Percentiles rank a stretch among this genome's conserved stretches.
phyloP scores from a whole-genome alignment of 2,888 invertebrate genomes.

The Chesias legatella region DNA sequence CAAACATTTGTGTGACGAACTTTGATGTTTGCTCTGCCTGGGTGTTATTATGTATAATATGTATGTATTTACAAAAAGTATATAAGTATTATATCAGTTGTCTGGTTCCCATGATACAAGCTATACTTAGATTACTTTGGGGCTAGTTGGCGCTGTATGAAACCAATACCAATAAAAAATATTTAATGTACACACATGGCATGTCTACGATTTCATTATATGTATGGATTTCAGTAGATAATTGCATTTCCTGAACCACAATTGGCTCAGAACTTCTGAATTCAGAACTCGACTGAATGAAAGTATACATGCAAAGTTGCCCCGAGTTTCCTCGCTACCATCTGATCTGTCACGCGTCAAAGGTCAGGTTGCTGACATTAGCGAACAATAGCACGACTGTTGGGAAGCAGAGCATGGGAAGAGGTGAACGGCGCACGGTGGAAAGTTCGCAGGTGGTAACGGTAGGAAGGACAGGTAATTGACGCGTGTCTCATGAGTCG shows the following conservation, averaged over 20 bases:
- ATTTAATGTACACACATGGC: too few relatives aligned
- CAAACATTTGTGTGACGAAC: too few relatives aligned
- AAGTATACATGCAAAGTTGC: slow-evolving; percentile 18
- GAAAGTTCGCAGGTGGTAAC: slow-evolving; percentile 43
- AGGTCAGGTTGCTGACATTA: slow-evolving; percentile 60
- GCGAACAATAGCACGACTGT: slow-evolving; percentile 46
- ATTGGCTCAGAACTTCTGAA: background rate
- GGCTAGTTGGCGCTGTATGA: too few relatives aligned
- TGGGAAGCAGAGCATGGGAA: slow-evolving; percentile 73
- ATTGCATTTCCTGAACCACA: background rate
- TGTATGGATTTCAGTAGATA: too few relatives aligned
- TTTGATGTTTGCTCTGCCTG: too few relatives aligned
- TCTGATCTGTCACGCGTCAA: slow-evolving; percentile 50
- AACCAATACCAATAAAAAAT: too few relatives aligned
- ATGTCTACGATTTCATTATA: too few relatives aligned
- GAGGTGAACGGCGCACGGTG: slow-evolving; percentile 43
- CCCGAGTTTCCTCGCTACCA: slow-evolving; percentile 32
- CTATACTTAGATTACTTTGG: too few relatives aligned
- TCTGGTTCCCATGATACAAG: too few relatives aligned
- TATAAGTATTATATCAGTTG: too few relatives aligned
- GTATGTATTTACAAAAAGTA: too few relatives aligned
- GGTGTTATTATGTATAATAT: too few relatives aligned
- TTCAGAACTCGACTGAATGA: background rate
- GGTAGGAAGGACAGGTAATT: slow-evolving; percentile 19
- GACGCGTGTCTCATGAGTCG: slow-evolving; percentile 3